These are phyloP conservation scores for Drosophila carrolli DNA, from an alignment of 1,140 invertebrate species.

Conservation along the genomic window DNA sequence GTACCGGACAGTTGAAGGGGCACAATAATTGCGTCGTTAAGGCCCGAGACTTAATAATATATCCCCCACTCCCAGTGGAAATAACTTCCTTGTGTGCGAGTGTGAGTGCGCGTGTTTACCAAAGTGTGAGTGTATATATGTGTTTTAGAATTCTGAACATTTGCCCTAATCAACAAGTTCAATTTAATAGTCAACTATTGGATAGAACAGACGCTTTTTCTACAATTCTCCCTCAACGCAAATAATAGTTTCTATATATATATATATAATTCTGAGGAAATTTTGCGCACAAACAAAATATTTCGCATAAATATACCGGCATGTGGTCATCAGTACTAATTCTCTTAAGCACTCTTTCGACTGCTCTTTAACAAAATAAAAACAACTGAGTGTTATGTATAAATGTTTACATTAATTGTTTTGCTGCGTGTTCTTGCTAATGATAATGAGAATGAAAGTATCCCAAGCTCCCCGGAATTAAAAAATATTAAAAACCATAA, in stretches of 20 bases:
- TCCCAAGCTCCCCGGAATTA: constrained; percentile 12
- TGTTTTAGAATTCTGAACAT: constrained; percentile 21
- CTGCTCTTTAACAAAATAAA: constrained; percentile 21
- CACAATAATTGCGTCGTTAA: constrained; percentile 62
- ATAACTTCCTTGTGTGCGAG: constrained; percentile 18
- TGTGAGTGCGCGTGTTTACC: constrained; percentile 15
- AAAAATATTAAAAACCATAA: constrained; percentile 35
- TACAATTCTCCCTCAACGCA: background rate
- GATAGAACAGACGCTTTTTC: background rate
- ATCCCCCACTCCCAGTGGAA: constrained; percentile 19
- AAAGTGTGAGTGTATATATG: constrained; percentile 3
- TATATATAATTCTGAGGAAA: constrained; percentile 28
- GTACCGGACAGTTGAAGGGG: constrained; percentile 21
- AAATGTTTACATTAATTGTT: constrained; percentile 64
- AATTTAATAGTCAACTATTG: constrained; percentile 35
- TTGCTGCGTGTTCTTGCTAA: constrained; percentile 20
- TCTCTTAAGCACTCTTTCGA: constrained; percentile 14
- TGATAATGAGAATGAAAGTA: constrained; percentile 36
- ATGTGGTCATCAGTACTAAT: constrained; percentile 52
- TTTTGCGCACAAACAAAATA: constrained; percentile 34
- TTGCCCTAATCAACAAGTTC: constrained; percentile 43
- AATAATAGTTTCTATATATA: constrained; percentile 16
- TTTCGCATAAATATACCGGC: constrained; percentile 68
- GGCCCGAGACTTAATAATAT: constrained; percentile 15
- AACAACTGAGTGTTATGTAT: constrained; percentile 39